Percentiles rank a stretch among this genome's conserved stretches.
Conservation (phyloP, 2,113 vertebrate species). For the Campylomormyrus tamandua region DNA sequence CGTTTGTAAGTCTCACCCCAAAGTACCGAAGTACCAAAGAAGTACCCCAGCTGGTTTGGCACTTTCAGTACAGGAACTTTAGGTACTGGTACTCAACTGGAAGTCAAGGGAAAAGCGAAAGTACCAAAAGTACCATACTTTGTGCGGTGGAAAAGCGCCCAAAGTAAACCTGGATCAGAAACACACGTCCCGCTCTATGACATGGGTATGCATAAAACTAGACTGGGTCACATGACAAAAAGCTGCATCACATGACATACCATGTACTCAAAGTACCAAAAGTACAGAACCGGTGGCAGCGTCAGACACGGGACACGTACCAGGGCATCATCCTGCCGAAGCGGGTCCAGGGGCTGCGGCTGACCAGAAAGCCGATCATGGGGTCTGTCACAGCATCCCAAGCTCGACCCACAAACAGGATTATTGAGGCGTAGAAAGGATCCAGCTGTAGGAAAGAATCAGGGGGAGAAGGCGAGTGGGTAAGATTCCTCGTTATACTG, state of each 20-base stretch:
- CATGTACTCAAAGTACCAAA: not conserved
- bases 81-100: no score
- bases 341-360: slow-evolving; percentile 78
- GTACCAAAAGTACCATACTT: no score
- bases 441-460: slow-evolving; percentile 66
- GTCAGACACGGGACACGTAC: slow-evolving; percentile 52
- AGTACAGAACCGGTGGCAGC: not conserved
- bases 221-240: not conserved
- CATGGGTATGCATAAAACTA: not conserved
- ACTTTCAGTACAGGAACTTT: no score
- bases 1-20: no score
- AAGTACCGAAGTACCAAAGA: no score
- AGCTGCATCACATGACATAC: not conserved
- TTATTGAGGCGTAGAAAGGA: slow-evolving; percentile 86
- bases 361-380: slow-evolving; percentile 87
- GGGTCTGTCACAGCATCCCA: slow-evolving; percentile 95
- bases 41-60: no score
- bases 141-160: no score
- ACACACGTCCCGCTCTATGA: not conserved
- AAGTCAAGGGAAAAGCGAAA: no score
- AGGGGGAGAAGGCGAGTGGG: not conserved
- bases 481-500: not conserved
- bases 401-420: slow-evolving; percentile 83
- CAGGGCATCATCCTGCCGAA: slow-evolving; percentile 89
- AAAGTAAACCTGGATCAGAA: not conserved